Percentiles rank a stretch among this genome's conserved stretches.
These are phyloP conservation scores for Macrobrachium nipponense DNA, from an alignment of 1,140 invertebrate species.

Conservation along the genomic window DNA sequence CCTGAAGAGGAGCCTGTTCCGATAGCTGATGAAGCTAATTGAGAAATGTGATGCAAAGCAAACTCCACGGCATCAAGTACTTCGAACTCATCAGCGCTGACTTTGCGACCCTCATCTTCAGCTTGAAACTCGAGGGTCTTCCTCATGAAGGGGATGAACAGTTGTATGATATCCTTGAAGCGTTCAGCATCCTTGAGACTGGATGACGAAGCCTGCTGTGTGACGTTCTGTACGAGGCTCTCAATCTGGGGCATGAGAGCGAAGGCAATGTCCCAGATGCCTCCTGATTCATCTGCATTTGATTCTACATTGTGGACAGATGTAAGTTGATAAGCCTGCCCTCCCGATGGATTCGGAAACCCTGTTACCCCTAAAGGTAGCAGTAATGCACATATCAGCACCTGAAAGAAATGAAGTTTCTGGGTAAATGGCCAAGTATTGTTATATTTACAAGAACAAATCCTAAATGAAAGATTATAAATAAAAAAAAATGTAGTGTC, in stretches of 20 bases:
- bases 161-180: neutral
- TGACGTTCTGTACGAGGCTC: neutral
- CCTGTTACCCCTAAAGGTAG: no score
- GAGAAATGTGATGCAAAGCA: neutral
- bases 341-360: no score
- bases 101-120: neutral
- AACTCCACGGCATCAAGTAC: neutral
- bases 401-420: no score
- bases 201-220: neutral
- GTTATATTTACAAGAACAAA: no score
- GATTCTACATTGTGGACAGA: no score
- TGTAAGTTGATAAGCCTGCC: no score
- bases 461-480: no score
- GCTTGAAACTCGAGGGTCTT: constrained; percentile 4
- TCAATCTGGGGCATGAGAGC: neutral
- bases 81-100: neutral
- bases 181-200: neutral
- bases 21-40: neutral
- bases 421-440: no score
- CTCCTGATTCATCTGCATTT: neutral
- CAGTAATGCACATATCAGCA: no score
- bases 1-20: neutral
- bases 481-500: no score
- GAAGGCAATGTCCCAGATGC: neutral
- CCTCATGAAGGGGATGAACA: constrained; percentile 8